phyloP scores from a whole-genome alignment of 2,797 vertebrate genomes.

The Netta rufina region DNA sequence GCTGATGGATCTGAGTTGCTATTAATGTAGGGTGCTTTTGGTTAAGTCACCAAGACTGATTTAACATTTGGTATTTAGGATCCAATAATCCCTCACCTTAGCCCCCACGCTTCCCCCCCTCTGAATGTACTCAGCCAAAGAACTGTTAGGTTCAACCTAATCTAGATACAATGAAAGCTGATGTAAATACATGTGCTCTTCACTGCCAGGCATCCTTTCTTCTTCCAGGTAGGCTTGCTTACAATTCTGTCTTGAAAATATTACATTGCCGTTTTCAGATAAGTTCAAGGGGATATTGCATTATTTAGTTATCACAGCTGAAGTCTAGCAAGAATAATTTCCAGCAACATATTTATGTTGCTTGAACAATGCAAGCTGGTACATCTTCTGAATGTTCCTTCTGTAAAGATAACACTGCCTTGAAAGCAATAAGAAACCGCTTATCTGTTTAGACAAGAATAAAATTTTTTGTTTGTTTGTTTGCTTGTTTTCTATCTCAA shows the following conservation, averaged over 20 bases:
- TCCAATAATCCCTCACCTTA: not conserved
- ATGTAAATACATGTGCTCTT: rapidly evolving
- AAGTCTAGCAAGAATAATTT: not conserved
- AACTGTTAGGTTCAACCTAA: not conserved
- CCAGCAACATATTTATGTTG: not conserved
- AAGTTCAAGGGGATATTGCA: not conserved
- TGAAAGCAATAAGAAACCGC: not conserved
- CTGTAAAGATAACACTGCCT: not conserved
- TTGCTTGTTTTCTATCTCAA: not conserved
- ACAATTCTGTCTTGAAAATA: not conserved
- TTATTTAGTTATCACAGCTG: not conserved
- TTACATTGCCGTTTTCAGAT: not conserved
- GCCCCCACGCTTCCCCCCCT: not conserved
- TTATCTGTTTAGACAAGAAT: not conserved
- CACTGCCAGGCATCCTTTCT: not conserved
- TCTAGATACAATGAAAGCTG: not conserved
- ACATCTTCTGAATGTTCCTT: not conserved
- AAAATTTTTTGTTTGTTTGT: too few species aligned
- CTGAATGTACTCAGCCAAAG: not conserved
- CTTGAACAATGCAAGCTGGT: not conserved
- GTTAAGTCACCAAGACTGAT: not conserved
- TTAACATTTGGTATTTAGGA: not conserved
- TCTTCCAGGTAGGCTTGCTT: not conserved
- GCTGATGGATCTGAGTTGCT: not conserved
- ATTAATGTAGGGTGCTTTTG: not conserved